phyloP scores from a whole-genome alignment of 2,113 vertebrate species.

The Vireo altiloquus region DNA sequence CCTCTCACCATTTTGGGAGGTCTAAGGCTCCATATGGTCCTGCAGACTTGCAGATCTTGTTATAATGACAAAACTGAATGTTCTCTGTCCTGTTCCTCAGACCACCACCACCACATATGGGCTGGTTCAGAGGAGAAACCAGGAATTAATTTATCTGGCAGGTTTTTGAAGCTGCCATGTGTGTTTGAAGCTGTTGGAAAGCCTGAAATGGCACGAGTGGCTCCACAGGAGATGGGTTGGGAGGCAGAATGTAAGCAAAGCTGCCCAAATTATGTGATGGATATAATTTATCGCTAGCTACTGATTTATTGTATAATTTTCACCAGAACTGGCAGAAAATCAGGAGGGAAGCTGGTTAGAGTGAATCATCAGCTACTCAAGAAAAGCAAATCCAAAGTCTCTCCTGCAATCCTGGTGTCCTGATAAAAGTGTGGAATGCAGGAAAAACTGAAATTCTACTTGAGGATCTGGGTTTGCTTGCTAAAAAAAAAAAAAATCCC shows the following conservation, averaged over 20 bases:
- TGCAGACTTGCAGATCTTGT: not conserved
- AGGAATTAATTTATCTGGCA: slow-evolving; percentile 19
- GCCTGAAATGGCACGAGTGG: not conserved
- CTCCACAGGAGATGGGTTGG: not conserved
- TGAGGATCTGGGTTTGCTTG: not conserved
- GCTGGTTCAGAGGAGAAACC: not conserved
- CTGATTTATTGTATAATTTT: not conserved
- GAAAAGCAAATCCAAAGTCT: not conserved
- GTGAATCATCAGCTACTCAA: not conserved
- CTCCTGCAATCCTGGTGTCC: not conserved
- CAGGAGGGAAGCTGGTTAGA: not conserved
- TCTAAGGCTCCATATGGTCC: not conserved
- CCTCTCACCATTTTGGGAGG: not conserved
- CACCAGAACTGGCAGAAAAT: not conserved
- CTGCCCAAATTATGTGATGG: not conserved
- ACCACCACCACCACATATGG: not conserved
- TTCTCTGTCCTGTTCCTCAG: not conserved
- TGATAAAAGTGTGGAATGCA: not conserved
- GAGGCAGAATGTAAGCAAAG: not conserved
- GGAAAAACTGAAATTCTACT: not conserved
- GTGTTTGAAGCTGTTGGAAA: not conserved
- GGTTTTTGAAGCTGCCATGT: not conserved
- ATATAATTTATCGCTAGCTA: not conserved
- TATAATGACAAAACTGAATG: not conserved
- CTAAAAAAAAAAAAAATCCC: not conserved